Base-by-base conservation (phyloP, 92 coral and sea anemone species). In the Umimayanthus chanpuru region DNA sequence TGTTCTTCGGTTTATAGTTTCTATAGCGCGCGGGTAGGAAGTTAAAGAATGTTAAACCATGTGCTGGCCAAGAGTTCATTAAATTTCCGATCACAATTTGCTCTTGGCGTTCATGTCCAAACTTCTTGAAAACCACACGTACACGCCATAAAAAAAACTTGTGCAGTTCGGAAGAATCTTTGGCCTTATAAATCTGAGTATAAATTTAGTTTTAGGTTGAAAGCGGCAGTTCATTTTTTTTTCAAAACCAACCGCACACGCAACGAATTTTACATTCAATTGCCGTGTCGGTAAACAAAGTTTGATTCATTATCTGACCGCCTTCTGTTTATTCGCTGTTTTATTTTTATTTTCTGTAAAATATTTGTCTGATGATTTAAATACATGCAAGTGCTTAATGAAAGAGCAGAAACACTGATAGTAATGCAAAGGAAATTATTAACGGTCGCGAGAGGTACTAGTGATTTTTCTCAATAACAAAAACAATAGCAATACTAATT, bases 271-370 rank as follows among this genome's bases (percentile, higher is more conserved):
- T 95, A 88, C 89, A 95, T 93, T 95, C 96, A 89, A 65, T 68
- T 72, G 93, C 94, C 96, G 91, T 92, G 89, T 93, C 91, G 88
- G 96, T 95, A 95, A 95, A 95, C 98, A 95, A 90, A 79, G 92
- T 88, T 93, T 93, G 91, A 92, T 93, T 95, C 94, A 90, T 90
- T 81, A 65, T 81, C 89, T 84, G 80, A 72, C 91, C 80, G 88
- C 89, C 85, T 92, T 76, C 89, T 89, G 91, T 81, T 88, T 73
- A 83, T 84, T 74, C 78, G 91, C 81, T 79, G 85, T 71, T 81
- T 82, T 77, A 68, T 73, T 89, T 89, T 90, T 92, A 87, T 90
- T 77, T 86, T 70, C 89, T 36, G 28, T 32, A 83, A 83, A 83
- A 83, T 83, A 83, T 44, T 29, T 72, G 16, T 44, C 55, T 47